Base-by-base conservation (phyloP, 2,113 vertebrate genomes). In the Macaca nemestrina region DNA sequence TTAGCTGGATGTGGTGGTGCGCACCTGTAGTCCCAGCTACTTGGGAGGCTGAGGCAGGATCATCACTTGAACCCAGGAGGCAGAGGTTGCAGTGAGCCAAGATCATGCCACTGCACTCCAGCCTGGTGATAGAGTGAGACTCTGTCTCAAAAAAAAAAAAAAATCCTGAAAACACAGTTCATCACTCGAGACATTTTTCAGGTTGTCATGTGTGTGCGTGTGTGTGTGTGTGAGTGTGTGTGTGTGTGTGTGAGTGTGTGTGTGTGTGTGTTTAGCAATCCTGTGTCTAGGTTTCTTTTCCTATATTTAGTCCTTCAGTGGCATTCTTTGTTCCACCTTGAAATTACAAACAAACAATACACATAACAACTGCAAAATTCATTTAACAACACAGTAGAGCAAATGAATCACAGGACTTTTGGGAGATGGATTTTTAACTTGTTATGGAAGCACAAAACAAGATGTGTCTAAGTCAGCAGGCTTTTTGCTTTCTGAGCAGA, bases 371-470 rank as follows among this genome's bases (percentile, higher is more conserved):
- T 86, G 64, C 78, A 96, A 97, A 8, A 98, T 98, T 96, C 96
- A 91, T 98, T 96, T 98, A 92, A 86, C 97, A 96, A 97, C 72
- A 96, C 70, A 59, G 68, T 76, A 93, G 97, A 96, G 94, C 95
- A 96, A 98, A 97, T 97, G 96, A 98, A 98, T 98, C 97, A 97
- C 11, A 9, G 72, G 90, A 73, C 95, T 70, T n/a, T 40, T 86
- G 89, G 94, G 79, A 98, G 88, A 76, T 92, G 88, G 98, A 98
- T 98, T 97, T 98, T 97, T 97, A 96, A 98, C 98, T 95, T 90
- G 93, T 52, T 73, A 92, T 95, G 82, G 95, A 95, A 98, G 93
- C 57, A 98, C 95, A 97, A 98, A 98, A 97, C 92, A 93, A 95
- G 98, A 98, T 94, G 45, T 4, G 18, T 96, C 93, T 87, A 94